Evolutionary conservation across 2,113 vertebrate genomes (phyloP), one percentile per base, ranked within the genome.

Genomic region (Pheucticus melanocephalus): DNA sequence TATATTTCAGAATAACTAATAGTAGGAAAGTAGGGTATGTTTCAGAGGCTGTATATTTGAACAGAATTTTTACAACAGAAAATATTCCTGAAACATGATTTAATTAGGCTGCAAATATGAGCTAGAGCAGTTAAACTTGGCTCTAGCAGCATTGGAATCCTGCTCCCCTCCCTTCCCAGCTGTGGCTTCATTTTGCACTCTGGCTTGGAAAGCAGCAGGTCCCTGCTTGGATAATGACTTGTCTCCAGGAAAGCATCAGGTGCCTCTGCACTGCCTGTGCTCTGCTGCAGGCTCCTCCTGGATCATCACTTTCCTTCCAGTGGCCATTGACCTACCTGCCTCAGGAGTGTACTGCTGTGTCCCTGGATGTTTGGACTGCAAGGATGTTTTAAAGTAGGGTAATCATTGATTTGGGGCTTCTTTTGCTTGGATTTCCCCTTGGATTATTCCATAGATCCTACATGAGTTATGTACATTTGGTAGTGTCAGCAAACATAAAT

Each of bases 381-480:
- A 18, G 37, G 25, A 6, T 33, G 3, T 42, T 90, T 86, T 70
- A 11, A 70, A 69, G 30, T 11, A 51, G 64, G 10, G 15, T 25
- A 30, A 21, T 56, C 7, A 8, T 28, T 64, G 47, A 14, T 40
- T 51, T 66, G n/a, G 24, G 8, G 8, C 61, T 88, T 66, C 16
- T 45, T 79, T 51, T 35, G 8, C 4, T 10, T 81, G 9, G 24
- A 35, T 42, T 51, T 56, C 16, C 64, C 66, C 6, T 8, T 78
- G 56, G n/a, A 48, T 82, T 78, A 70, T 89, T 68, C 48, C 10
- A 2, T 4, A 25, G 35, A 9, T 72, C 42, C 31, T 16, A 0
- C 0, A 0, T 20, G 30, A 9, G 9, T 81, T 84, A 14, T 9
- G 4, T 56, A 7, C 0, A 0, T 81, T 81, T 65, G 18, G 18